Conservation (phyloP, 2,113 vertebrate genomes). For the Dasyornis broadbenti region DNA sequence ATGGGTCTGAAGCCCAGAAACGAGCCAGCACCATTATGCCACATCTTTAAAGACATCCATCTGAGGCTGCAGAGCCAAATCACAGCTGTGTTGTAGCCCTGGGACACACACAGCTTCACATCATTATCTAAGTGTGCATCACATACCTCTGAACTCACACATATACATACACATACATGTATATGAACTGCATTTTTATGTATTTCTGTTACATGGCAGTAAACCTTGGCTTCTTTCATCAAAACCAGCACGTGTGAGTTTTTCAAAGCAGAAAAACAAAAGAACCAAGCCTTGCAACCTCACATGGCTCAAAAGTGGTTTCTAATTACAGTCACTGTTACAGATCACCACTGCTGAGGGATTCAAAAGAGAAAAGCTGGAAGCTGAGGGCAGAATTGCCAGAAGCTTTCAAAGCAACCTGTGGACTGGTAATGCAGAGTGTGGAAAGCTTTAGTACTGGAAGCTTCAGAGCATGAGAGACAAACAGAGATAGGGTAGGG, state of each 20-base stretch:
- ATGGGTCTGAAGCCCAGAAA: background rate
- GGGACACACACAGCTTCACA: background rate
- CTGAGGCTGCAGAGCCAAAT: background rate
- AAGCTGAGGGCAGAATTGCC: background rate
- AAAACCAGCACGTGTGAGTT: background rate
- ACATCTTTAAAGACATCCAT: background rate
- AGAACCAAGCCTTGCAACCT: background rate
- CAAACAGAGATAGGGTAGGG: background rate
- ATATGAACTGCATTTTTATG: background rate
- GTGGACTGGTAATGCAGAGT: background rate
- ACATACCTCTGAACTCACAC: background rate
- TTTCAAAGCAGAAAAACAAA: background rate
- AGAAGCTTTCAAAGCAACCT: background rate
- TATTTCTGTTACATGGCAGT: background rate
- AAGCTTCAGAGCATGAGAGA: background rate
- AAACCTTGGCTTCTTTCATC: background rate
- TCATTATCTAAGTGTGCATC: background rate
- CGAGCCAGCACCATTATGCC: background rate
- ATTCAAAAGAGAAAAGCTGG: background rate
- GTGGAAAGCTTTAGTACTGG: background rate
- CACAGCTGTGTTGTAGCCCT: background rate
- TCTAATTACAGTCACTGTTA: conserved; percentile 13
- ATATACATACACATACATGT: background rate
- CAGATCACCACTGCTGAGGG: background rate
- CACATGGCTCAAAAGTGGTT: background rate